These are phyloP conservation scores for Drosophila falleni DNA, from an alignment of 2,888 invertebrate genomes.

Conservation along the genomic window DNA sequence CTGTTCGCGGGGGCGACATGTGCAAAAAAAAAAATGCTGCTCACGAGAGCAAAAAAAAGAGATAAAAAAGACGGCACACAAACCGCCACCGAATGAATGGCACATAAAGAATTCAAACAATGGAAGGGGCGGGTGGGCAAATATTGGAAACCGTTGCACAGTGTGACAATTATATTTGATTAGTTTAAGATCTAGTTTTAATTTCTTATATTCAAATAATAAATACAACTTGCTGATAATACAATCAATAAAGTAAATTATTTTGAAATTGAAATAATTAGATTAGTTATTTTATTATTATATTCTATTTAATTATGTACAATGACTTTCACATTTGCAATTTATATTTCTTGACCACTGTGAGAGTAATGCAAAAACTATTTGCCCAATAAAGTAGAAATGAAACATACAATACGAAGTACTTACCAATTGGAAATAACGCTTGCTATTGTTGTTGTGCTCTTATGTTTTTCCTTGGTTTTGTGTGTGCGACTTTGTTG, in stretches of 20 bases:
- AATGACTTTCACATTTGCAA: conserved; percentile 10
- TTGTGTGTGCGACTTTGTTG: conserved; percentile 39
- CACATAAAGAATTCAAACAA: conserved; percentile 67
- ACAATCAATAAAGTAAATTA: neutral
- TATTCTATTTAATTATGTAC: neutral
- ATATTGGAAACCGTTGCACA: conserved; percentile 54
- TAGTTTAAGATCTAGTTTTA: too few relatives aligned
- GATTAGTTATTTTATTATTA: too few relatives aligned
- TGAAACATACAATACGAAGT: conserved; percentile 36
- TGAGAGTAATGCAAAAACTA: conserved; percentile 23
- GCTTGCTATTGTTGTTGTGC: conserved; percentile 37
- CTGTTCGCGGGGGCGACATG: conserved; percentile 51
- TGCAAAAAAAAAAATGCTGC: conserved; percentile 55
- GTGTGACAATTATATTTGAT: conserved; percentile 28
- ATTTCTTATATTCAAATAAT: neutral
- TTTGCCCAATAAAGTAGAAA: conserved; percentile 33
- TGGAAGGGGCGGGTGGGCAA: conserved; percentile 46
- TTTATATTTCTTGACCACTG: conserved; percentile 42
- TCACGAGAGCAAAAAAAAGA: conserved; percentile 64
- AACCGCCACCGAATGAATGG: conserved; percentile 77
- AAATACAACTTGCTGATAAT: neutral
- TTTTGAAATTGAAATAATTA: too few relatives aligned
- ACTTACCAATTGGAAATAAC: conserved; percentile 64
- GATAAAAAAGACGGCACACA: conserved; percentile 71
- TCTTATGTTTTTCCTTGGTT: conserved; percentile 20